Base-by-base conservation (phyloP, 2,888 invertebrate genomes). In the Scaptomyza flava region DNA sequence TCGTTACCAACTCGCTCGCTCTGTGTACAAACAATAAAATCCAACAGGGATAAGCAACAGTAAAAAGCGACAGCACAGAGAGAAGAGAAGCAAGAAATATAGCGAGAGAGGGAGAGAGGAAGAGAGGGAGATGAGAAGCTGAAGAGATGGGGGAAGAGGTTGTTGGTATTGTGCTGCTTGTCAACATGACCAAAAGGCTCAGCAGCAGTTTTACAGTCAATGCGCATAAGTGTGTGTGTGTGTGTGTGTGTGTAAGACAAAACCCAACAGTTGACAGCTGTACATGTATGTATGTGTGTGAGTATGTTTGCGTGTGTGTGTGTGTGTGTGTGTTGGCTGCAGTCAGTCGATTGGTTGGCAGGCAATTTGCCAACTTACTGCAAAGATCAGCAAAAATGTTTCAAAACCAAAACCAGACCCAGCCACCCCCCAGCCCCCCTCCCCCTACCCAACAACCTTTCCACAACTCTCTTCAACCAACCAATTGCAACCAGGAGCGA, bases 341-440 rank as follows among this genome's bases (percentile, higher is more conserved):
- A 73, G 62, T 66, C 66, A 66, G 65, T 79, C 67, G 67, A 77
- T 83, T 66, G 80, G 73, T 65, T 80, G 84, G 73, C 81, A 84
- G 79, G 73, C 88, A 82, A 87, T 82, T 87, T 87, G 82, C 85
- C 73, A 84, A 86, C 89, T 88, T 84, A 81, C 78, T 86, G 89
- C 84, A 86, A 86, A 83, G 84, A 84, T 84, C 84, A 84, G 84
- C 84, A 84, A 79, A 82, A 82, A 81, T 74, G 58, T 68, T 77
- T 72, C 20, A 41, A 27, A 27, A 27, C 27, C 27, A 27, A 27
- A 63, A 64, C 14, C 36, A 23, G 31, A 27, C 38, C 30, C 36
- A 14, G n/a, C 27, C 11, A 12, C 8, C 0, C n/a, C n/a, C n/a
- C n/a, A n/a, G n/a, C 27, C 8, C 8, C 14, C 1, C 30, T 7